Evolutionary conservation across 2,113 vertebrate species (phyloP).

Genomic region (Seriola quinqueradiata): DNA sequence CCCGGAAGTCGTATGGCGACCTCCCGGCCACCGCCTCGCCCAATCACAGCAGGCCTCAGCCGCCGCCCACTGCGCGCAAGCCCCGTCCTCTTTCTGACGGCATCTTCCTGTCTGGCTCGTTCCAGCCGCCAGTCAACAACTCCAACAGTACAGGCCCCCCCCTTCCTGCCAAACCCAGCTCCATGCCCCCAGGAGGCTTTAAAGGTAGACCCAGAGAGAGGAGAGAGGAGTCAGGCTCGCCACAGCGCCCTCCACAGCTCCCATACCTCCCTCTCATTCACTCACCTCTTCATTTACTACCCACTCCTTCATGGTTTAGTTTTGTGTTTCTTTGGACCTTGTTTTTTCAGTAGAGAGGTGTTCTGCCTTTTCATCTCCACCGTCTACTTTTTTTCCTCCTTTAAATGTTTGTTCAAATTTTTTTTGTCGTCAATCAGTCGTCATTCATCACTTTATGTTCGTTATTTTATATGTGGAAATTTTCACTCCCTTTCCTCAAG

Average conservation of each 20-base stretch:
- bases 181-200: constrained; percentile 82
- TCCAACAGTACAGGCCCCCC: constrained; percentile 96
- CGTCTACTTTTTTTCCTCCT: constrained; percentile 48
- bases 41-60: constrained; percentile 74
- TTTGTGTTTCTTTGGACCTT: constrained; percentile 46
- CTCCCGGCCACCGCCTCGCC: constrained; percentile 89
- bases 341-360: constrained; percentile 46
- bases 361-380: constrained; percentile 51
- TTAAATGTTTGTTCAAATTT: constrained; percentile 60
- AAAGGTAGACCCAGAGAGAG: constrained; percentile 90
- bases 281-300: constrained; percentile 53
- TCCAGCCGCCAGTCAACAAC: constrained; percentile 91
- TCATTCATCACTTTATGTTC: constrained; percentile 47
- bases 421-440: constrained; percentile 38
- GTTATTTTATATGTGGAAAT: constrained; percentile 43
- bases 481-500: constrained; percentile 36
- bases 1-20: constrained; percentile 92
- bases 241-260: constrained; percentile 69
- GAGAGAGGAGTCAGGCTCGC: constrained; percentile 74
- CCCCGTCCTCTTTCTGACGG: constrained; percentile 94
- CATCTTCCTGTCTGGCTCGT: constrained; percentile 95
- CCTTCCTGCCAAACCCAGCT: constrained; percentile 89
- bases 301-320: constrained; percentile 59
- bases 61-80: constrained; percentile 88
- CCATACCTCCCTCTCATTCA: constrained; percentile 66